Conservation (phyloP, 2,797 vertebrate species). For the Stomatorhinus walkeri region DNA sequence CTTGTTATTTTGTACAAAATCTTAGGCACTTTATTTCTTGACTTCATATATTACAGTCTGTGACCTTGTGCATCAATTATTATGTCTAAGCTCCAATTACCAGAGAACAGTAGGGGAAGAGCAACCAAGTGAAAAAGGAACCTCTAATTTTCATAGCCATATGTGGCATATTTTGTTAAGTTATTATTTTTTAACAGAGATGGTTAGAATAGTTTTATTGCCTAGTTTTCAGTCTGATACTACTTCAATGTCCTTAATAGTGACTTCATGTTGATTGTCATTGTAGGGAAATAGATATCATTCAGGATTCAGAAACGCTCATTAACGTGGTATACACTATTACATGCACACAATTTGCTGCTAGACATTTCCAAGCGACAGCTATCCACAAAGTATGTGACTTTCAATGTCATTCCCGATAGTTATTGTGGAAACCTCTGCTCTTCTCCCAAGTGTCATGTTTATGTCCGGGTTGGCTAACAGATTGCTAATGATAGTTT, state of each 20-base stretch:
- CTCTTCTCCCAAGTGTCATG: not conserved
- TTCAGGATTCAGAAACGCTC: not conserved
- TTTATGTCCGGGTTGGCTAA: not conserved
- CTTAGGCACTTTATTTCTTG: not conserved
- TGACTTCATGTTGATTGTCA: not conserved
- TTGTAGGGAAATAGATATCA: not conserved
- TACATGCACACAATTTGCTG: not conserved
- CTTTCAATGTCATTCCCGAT: not conserved
- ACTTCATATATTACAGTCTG: not conserved
- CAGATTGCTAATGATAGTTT: not conserved
- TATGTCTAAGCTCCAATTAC: slow-evolving; percentile 9
- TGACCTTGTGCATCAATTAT: slow-evolving; percentile 7
- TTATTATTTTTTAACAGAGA: not conserved
- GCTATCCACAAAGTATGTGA: not conserved
- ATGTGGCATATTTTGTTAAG: not conserved
- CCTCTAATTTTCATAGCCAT: not conserved
- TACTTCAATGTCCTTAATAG: not conserved
- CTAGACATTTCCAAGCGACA: not conserved
- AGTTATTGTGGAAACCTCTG: not conserved
- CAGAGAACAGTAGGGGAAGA: not conserved
- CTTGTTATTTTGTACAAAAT: slow-evolving; percentile 1
- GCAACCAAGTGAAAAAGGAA: not conserved
- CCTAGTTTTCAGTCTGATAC: not conserved
- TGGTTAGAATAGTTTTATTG: not conserved
- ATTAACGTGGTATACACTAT: not conserved